phyloP scores from a whole-genome alignment of 2,113 vertebrate genomes.

The Ginglymostoma cirratum region DNA sequence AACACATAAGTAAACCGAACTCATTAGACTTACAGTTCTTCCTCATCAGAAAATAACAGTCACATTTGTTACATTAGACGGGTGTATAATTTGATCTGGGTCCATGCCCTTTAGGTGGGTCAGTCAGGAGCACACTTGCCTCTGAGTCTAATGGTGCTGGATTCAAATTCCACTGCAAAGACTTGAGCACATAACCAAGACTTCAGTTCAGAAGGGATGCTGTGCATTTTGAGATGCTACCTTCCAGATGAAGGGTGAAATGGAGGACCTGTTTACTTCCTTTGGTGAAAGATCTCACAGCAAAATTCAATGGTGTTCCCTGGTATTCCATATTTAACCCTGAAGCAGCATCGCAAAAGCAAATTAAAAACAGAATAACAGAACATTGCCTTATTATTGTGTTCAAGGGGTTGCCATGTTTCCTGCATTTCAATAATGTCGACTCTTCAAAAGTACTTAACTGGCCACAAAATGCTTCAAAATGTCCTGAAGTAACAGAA shows the following conservation, averaged over 20 bases:
- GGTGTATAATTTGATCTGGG: neutral
- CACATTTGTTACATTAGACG: neutral
- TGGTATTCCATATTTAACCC: neutral
- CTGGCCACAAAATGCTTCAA: neutral
- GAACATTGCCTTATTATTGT: neutral
- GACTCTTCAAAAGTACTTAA: neutral
- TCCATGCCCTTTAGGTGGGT: neutral
- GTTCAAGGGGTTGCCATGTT: neutral
- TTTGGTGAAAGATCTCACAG: neutral
- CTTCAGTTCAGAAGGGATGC: neutral
- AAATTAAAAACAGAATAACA: neutral
- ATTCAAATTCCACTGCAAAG: neutral
- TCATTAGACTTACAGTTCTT: neutral
- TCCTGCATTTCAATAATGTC: neutral
- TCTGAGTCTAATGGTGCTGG: neutral
- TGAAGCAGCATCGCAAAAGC: neutral
- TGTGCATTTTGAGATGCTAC: neutral
- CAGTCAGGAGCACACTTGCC: neutral
- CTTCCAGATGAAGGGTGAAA: neutral
- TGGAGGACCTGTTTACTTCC: no score
- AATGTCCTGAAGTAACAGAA: neutral
- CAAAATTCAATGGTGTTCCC: neutral
- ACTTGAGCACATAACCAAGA: neutral
- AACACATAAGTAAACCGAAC: neutral
- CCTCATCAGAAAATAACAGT: neutral